These are phyloP conservation scores for Heterochromis multidens DNA, from an alignment of 2,113 vertebrate genomes.

Conservation along the genomic window DNA sequence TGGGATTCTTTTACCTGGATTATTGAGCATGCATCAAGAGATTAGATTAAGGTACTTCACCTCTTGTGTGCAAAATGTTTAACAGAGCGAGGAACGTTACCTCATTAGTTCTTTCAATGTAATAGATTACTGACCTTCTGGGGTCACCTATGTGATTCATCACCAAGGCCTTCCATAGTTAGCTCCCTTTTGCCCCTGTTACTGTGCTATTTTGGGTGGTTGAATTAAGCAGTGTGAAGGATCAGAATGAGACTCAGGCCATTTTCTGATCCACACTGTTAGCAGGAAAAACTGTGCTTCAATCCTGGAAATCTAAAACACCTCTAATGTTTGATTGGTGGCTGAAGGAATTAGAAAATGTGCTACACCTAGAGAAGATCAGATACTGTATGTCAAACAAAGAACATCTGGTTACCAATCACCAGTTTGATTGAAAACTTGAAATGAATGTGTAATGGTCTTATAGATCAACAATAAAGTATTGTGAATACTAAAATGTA, in stretches of 20 bases:
- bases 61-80: not conserved
- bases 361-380: not conserved
- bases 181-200: no score
- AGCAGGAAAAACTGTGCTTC: not conserved
- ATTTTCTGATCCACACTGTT: not conserved
- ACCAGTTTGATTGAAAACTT: not conserved
- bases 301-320: not conserved
- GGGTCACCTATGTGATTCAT: no score
- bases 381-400: not conserved
- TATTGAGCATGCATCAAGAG: no score
- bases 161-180: no score
- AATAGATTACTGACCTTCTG: not conserved
- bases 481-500: not conserved
- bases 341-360: not conserved
- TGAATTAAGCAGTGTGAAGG: no score
- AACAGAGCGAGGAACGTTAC: not conserved
- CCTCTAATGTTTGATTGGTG: not conserved
- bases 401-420: not conserved
- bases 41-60: no score
- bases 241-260: no score
- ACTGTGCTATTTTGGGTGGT: no score
- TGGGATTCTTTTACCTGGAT: no score
- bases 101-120: not conserved
- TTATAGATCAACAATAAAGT: not conserved
- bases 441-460: not conserved